These are phyloP conservation scores for Suncus etruscus DNA, from an alignment of 2,113 vertebrate genomes.

Conservation along the genomic window DNA sequence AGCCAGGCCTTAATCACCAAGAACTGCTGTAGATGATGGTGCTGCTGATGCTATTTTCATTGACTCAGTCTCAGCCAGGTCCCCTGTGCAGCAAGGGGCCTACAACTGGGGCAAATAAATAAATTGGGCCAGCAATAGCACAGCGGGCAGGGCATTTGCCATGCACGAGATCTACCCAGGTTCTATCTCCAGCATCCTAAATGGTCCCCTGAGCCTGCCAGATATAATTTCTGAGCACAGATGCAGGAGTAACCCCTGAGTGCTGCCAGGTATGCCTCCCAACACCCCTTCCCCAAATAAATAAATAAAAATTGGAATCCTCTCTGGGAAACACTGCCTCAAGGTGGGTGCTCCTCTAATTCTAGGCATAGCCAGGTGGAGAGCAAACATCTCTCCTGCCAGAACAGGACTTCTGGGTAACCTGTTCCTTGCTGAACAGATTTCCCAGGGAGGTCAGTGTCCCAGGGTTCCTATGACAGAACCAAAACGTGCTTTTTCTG, in stretches of 20 bases:
- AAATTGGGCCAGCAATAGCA: too few species aligned
- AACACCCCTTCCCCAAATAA: too few species aligned
- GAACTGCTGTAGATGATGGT: neutral
- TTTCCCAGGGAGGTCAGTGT: slow-evolving; percentile 23
- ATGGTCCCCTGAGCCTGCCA: too few species aligned
- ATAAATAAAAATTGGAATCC: neutral
- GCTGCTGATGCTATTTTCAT: neutral
- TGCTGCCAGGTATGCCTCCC: too few species aligned
- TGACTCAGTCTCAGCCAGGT: neutral
- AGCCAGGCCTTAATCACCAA: neutral
- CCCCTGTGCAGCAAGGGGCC: slow-evolving; percentile 1
- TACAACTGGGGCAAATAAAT: neutral
- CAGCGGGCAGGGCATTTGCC: too few species aligned
- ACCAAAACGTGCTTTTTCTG: slow-evolving; percentile 52
- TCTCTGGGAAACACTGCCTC: slow-evolving; percentile 52
- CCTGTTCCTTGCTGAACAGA: slow-evolving; percentile 56
- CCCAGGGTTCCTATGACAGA: fast-evolving
- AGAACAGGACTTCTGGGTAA: slow-evolving; percentile 63
- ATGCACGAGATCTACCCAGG: too few species aligned
- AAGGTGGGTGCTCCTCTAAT: slow-evolving; percentile 66
- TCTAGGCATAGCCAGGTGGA: slow-evolving; percentile 76
- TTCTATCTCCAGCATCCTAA: too few species aligned
- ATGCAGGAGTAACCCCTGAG: too few species aligned
- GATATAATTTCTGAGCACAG: too few species aligned
- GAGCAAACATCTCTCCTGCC: slow-evolving; percentile 36